These are phyloP conservation scores for Aphrocallistes beatrix DNA, from an alignment of 37 sponge, comb jelly and placozoan genomes.

Conservation along the genomic window DNA sequence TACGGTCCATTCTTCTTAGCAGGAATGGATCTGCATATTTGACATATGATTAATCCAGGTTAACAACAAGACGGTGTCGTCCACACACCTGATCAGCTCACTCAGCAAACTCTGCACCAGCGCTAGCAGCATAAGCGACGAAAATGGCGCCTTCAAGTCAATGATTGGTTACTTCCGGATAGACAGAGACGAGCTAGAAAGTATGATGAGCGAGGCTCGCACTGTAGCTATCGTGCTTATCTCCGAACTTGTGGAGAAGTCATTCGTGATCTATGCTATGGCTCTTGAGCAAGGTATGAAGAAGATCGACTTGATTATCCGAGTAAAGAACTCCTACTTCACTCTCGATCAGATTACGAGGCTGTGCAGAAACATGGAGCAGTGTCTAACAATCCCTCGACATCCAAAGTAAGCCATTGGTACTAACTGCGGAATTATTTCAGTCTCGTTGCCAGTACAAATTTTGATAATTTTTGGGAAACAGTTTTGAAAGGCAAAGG, in stretches of 20 bases:
- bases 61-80: neutral
- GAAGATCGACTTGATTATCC: neutral
- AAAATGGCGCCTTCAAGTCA: neutral
- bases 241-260: neutral
- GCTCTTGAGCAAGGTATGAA: neutral
- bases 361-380: neutral
- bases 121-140: neutral
- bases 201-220: neutral
- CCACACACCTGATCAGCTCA: neutral
- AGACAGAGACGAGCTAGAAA: neutral
- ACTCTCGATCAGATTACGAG: neutral
- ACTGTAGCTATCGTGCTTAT: neutral
- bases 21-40: no score
- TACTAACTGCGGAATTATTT: neutral
- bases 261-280: neutral
- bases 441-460: neutral
- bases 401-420: neutral
- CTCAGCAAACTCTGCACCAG: neutral
- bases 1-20: no score
- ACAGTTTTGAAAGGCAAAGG: neutral
- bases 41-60: no score
- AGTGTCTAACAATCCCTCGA: neutral
- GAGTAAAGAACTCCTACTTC: neutral
- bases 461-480: neutral
- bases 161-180: neutral